Evolutionary conservation across 37 sponge, comb jelly and placozoan species (phyloP).

Genomic region (Geodia barretti): DNA sequence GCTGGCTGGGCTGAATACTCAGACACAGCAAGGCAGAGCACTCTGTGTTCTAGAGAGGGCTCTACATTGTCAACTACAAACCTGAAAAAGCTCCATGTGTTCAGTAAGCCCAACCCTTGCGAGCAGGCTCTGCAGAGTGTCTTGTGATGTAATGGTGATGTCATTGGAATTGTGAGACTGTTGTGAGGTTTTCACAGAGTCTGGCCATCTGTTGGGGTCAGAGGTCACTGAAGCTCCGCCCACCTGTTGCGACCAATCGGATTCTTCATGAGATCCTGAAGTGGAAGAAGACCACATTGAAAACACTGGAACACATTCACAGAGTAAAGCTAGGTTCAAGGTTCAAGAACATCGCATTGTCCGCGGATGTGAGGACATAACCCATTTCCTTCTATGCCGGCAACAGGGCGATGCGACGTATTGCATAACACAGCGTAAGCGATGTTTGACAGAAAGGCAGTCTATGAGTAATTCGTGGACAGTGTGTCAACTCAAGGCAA

Average conservation of each 20-base stretch:
- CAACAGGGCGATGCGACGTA: too few species aligned
- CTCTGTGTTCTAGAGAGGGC: too few species aligned
- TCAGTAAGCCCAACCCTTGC: conserved; percentile 50
- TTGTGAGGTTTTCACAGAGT: not conserved
- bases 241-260: conserved; percentile 45
- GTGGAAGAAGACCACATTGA: not conserved
- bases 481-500: too few species aligned
- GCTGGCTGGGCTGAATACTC: too few species aligned
- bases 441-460: too few species aligned
- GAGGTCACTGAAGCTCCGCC: not conserved
- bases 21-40: too few species aligned
- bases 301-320: not conserved
- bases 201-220: conserved; percentile 11
- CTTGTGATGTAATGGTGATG: conserved; percentile 20
- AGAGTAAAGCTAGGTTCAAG: not conserved
- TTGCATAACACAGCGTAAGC: too few species aligned
- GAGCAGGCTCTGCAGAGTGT: conserved; percentile 58
- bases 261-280: conserved; percentile 25
- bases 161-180: not conserved
- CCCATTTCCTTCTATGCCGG: too few species aligned
- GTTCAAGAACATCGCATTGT: too few species aligned
- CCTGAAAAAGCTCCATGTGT: conserved; percentile 64
- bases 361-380: too few species aligned
- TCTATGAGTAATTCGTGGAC: too few species aligned
- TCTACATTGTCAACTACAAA: too few species aligned